A percentile compares a stretch with the other conserved stretches of the same genome.
phyloP scores from a whole-genome alignment of 2,797 vertebrate species.

The Coracias cyanogaster region DNA sequence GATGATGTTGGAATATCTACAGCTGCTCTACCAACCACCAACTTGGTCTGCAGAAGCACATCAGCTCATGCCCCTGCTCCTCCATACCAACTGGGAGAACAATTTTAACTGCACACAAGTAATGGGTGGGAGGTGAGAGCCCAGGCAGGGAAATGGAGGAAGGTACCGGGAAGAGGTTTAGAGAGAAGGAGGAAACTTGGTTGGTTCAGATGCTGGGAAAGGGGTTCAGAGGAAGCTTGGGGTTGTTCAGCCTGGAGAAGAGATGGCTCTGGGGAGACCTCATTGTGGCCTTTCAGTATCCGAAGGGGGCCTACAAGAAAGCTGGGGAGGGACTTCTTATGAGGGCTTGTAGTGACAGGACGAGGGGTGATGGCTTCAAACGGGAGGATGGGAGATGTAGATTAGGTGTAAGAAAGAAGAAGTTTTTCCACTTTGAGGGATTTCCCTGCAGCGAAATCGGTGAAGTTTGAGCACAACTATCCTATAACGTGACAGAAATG shows the following conservation, averaged over 20 bases:
- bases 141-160: not conserved
- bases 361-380: no score
- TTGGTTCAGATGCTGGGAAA: not conserved
- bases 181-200: not conserved
- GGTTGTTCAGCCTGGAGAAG: no score
- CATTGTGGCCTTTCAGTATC: no score
- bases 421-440: no score
- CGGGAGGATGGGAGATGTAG: no score
- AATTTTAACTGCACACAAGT: not conserved
- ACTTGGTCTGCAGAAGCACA: not conserved
- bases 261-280: no score
- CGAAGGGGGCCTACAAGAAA: no score
- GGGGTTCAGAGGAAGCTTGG: not conserved
- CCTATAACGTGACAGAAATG: not conserved
- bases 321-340: no score
- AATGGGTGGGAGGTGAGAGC: not conserved
- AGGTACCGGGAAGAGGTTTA: not conserved
- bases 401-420: no score
- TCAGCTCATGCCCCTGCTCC: not conserved
- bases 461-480: not conserved
- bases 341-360: no score
- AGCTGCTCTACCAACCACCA: not conserved
- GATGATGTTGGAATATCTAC: not conserved
- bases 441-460: not conserved
- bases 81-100: accelerated